Percentiles rank a stretch among this genome's conserved stretches.
Conservation (phyloP, 1,140 invertebrate genomes). For the Charaxes varanes region DNA sequence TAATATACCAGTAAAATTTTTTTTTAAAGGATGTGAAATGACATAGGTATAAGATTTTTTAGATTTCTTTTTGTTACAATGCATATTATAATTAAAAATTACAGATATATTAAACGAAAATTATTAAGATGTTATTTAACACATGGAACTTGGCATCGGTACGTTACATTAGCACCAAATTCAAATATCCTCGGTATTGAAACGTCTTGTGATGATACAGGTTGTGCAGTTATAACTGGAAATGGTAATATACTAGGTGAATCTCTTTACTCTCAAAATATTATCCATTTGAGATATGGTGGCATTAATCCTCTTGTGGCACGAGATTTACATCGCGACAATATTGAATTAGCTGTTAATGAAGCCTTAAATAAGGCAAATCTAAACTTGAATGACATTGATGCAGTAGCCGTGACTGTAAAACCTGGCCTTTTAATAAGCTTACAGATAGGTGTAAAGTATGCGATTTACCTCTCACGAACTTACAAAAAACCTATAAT, state of each 20-base stretch:
- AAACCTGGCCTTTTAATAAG: slow-evolving; percentile 91
- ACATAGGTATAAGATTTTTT: no score
- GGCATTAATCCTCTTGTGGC: slow-evolving; percentile 94
- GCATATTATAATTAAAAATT: no score
- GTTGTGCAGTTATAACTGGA: slow-evolving; percentile 88
- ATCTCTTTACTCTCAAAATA: slow-evolving; percentile 83
- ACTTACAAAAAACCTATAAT: slow-evolving; percentile 88
- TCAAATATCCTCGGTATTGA: slow-evolving; percentile 91
- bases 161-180: no score
- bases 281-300: slow-evolving; percentile 86
- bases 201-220: slow-evolving; percentile 99
- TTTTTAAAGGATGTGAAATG: no score
- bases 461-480: slow-evolving; percentile 86
- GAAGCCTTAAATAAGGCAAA: slow-evolving; percentile 80
- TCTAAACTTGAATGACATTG: slow-evolving; percentile 82
- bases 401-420: slow-evolving; percentile 93
- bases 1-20: no score
- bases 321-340: slow-evolving; percentile 83
- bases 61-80: no score
- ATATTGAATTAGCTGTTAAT: slow-evolving; percentile 85
- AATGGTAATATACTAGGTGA: slow-evolving; percentile 86
- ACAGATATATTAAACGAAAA: background rate
- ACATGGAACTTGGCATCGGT: no score
- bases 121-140: no score
- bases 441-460: slow-evolving; percentile 86